Evolutionary conservation across 2,888 invertebrate genomes (phyloP).

Genomic region (Dilophus febrilis): DNA sequence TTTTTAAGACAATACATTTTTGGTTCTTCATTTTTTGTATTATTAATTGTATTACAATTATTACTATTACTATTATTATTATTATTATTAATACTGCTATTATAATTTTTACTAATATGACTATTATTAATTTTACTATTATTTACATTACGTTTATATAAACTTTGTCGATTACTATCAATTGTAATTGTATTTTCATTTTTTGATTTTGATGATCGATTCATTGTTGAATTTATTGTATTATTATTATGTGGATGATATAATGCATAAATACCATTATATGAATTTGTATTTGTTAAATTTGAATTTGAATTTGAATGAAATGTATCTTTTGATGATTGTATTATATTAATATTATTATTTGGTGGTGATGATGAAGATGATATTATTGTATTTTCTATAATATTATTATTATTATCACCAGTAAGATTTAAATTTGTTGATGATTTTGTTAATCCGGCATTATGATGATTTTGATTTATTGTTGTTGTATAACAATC

Average conservation of each 20-base stretch:
- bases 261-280: not conserved
- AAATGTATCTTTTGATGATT: not conserved
- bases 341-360: not conserved
- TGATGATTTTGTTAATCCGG: not conserved
- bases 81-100: no score
- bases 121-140: no score
- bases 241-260: not conserved
- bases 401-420: no score
- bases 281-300: not conserved
- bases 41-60: no score
- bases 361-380: slow-evolving; percentile 4
- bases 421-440: not conserved
- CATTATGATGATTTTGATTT: not conserved
- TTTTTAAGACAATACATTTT: no score
- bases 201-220: not conserved
- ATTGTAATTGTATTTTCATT: not conserved
- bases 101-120: no score
- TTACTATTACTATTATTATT: no score
- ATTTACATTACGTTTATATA: not conserved
- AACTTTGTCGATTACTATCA: not conserved
- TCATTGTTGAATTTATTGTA: not conserved
- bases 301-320: not conserved
- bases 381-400: no score
- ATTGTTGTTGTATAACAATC: slow-evolving; percentile 11
- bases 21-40: no score